Percentiles rank a stretch among this genome's conserved stretches.
phyloP scores from a whole-genome alignment of 2,113 vertebrate species.

The Xenus cinereus region DNA sequence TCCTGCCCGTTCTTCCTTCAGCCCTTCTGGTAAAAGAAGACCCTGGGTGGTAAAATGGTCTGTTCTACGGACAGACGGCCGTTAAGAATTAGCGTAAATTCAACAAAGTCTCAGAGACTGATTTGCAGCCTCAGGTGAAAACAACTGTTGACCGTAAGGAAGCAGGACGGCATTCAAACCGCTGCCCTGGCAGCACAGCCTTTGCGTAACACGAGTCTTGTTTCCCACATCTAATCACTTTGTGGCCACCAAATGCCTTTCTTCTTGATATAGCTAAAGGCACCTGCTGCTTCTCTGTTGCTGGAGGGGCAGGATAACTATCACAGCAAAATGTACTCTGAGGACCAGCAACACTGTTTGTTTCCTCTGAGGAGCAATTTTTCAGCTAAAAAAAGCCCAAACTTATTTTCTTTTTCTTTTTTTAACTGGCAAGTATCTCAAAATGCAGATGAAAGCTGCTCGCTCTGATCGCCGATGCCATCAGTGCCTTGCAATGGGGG shows the following conservation, averaged over 20 bases:
- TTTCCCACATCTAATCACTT: not conserved
- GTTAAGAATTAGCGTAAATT: not conserved
- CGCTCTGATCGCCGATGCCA: not conserved
- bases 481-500: not conserved
- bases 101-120: not conserved
- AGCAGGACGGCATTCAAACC: not conserved
- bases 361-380: not conserved
- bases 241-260: not conserved
- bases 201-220: not conserved
- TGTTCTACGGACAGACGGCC: not conserved
- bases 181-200: not conserved
- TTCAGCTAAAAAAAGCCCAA: not conserved
- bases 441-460: not conserved
- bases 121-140: not conserved
- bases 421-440: not conserved
- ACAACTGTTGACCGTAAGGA: not conserved
- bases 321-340: not conserved
- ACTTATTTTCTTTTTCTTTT: not conserved
- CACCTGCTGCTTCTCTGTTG: not conserved
- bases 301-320: not conserved
- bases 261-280: not conserved
- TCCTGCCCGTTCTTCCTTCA: not conserved
- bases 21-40: not conserved
- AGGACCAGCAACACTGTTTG: not conserved
- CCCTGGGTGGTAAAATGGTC: not conserved